A percentile compares a stretch with the other conserved stretches of the same genome.
Evolutionary conservation across 2,113 vertebrate species (phyloP).

Genomic region (Eublepharis macularius): DNA sequence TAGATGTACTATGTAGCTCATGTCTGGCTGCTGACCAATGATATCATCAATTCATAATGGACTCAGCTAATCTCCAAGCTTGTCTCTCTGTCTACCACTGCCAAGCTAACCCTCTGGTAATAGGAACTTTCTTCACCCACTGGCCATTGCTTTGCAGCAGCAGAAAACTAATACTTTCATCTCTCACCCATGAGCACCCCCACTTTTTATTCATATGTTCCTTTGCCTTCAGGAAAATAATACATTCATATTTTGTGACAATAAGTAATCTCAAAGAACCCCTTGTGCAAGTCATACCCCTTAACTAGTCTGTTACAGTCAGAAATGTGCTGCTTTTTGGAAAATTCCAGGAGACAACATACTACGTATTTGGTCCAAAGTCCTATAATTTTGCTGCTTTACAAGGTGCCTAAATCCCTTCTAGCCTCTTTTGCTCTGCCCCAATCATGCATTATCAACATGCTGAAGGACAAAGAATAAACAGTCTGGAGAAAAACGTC

Average conservation of each 20-base stretch:
- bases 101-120: background rate
- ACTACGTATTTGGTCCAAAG: conserved; percentile 33
- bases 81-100: background rate
- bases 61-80: background rate
- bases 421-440: background rate
- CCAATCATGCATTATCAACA: conserved; percentile 21
- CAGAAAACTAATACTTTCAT: background rate
- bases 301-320: conserved; percentile 31
- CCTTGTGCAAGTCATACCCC: conserved; percentile 3
- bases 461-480: conserved; percentile 54
- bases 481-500: conserved; percentile 51
- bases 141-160: background rate
- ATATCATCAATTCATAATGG: background rate
- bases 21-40: background rate
- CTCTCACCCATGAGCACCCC: background rate
- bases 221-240: background rate
- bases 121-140: background rate
- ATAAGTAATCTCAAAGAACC: background rate
- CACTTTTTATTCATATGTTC: background rate
- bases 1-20: background rate
- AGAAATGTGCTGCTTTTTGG: conserved; percentile 18
- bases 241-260: background rate
- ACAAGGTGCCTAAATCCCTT: conserved; percentile 48
- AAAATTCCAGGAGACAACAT: background rate
- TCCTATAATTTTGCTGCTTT: conserved; percentile 35